These are phyloP conservation scores for Echeneis naucrates DNA, from an alignment of 2,797 vertebrate species.

Conservation along the genomic window DNA sequence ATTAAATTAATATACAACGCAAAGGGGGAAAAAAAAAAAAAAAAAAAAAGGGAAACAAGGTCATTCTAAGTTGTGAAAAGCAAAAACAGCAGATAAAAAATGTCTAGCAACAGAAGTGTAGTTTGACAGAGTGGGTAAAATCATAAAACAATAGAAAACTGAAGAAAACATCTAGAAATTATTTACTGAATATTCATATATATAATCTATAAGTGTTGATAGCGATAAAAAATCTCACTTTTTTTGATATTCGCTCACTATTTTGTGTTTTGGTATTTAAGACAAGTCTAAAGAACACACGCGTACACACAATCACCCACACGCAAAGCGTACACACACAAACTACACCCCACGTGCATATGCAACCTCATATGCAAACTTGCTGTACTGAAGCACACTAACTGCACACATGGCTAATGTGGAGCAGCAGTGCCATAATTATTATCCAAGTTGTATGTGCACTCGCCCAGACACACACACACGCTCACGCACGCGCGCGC, in stretches of 20 bases:
- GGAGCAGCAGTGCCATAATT: constrained; percentile 81
- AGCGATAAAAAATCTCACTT: constrained; percentile 83
- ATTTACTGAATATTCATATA: constrained; percentile 89
- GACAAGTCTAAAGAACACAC: constrained; percentile 86
- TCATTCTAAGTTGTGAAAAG: constrained; percentile 70
- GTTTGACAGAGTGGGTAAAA: constrained; percentile 76
- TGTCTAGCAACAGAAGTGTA: constrained; percentile 75
- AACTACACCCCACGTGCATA: constrained; percentile 65
- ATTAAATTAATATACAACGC: constrained; percentile 86
- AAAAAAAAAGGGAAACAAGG: constrained; percentile 60
- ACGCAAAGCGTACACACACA: constrained; percentile 49
- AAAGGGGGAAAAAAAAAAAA: no score
- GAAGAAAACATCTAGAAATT: constrained; percentile 82
- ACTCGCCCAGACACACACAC: constrained; percentile 34
- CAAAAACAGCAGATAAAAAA: constrained; percentile 70
- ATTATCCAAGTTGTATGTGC: constrained; percentile 77
- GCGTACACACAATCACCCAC: constrained; percentile 63
- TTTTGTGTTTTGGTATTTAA: constrained; percentile 89
- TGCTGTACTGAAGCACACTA: constrained; percentile 74
- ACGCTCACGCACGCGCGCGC: background rate
- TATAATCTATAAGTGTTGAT: constrained; percentile 88
- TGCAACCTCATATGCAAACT: constrained; percentile 62
- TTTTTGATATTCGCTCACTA: constrained; percentile 86
- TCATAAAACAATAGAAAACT: constrained; percentile 68
- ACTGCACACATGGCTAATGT: constrained; percentile 72